Evolutionary conservation across 1,140 invertebrate genomes (phyloP), one percentile per base, ranked within the genome.

Genomic region (Gonatopus flavifemur): DNA sequence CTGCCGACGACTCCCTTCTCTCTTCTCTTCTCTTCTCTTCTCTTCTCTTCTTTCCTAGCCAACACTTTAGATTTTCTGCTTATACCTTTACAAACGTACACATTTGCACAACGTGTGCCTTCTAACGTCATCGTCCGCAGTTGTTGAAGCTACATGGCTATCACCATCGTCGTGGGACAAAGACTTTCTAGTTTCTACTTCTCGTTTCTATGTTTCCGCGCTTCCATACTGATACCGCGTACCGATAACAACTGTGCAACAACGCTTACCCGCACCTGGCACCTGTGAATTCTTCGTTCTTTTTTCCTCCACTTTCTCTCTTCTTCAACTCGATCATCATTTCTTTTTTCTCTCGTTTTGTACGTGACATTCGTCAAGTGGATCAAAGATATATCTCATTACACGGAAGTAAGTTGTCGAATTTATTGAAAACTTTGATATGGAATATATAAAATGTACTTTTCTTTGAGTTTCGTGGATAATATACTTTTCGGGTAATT

Each of bases 131-230:
- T 24, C 32, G 46, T 10, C 31, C n/a, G n/a, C n/a, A n/a, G 39
- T 28, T 22, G n/a, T 24, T 53, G 47, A 50, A 46, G 51, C 61
- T 51, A 33, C 54, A 52, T 55, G 45, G 59, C 41, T 55, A 52
- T 42, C 55, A 52, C 55, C 55, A 58, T 62, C 60, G 64, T 65
- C 53, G 55, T 40, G 52, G 55, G 57, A 70, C 67, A 67, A 66
- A 66, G 66, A 69, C 68, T 68, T 67, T 66, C 63, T 55, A 64
- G 52, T 60, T 60, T 56, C 49, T n/a, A n/a, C n/a, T n/a, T 19
- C 49, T 53, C 49, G 45, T 57, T 60, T 62, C 59, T 62, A 6
- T 28, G 59, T 62, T 62, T 54, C 59, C 59, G 58, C 54, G 57
- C 57, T 59, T 59, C 52, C 57, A 57, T 63, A 61, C 43, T 59